These are phyloP conservation scores for Myotis pilosus DNA, from an alignment of 2,797 vertebrate genomes.

Conservation along the genomic window DNA sequence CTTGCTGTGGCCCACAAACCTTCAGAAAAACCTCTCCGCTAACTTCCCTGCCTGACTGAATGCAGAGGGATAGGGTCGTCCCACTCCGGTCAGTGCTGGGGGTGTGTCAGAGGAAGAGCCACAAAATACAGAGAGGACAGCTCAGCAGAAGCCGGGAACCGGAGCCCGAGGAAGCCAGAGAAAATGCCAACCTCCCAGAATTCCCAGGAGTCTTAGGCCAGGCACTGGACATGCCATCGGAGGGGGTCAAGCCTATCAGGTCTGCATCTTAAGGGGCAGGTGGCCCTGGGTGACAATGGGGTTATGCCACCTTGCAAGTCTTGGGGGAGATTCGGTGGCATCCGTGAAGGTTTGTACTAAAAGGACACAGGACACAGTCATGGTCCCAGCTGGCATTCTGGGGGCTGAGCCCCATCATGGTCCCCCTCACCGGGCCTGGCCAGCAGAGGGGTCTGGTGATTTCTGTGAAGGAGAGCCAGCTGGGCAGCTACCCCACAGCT, in stretches of 20 bases:
- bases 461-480: background rate
- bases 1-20: background rate
- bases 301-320: background rate
- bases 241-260: no score
- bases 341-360: background rate
- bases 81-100: background rate
- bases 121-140: background rate
- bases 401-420: fast-evolving
- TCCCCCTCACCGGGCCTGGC: background rate
- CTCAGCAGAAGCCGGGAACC: background rate
- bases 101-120: background rate
- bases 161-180: background rate
- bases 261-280: background rate
- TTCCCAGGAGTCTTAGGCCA: background rate
- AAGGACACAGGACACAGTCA: background rate
- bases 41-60: background rate
- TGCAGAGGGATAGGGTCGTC: background rate
- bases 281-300: background rate
- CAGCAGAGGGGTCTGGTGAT: background rate
- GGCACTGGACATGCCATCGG: background rate
- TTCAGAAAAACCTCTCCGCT: background rate
- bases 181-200: fast-evolving
- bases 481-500: constrained; percentile 68
- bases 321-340: background rate
- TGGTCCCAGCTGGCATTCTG: no score